Evolutionary conservation across 2,888 invertebrate species (phyloP).

Genomic region (Caenorhabditis becei): DNA sequence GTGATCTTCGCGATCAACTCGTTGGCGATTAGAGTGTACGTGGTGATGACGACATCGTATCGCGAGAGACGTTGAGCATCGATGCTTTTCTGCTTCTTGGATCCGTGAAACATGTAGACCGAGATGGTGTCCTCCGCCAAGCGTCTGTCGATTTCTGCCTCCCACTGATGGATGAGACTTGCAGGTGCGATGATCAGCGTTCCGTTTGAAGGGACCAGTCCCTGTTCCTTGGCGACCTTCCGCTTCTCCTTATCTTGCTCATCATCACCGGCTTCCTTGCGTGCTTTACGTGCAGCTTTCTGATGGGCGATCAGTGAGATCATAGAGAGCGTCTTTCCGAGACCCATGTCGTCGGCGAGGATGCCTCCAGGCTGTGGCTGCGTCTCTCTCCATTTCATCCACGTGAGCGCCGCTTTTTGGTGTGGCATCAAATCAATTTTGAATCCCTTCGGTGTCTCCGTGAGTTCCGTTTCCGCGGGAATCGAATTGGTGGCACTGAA

Average conservation of each 20-base stretch:
- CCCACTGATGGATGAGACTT: constrained; percentile 93
- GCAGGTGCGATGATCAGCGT: constrained; percentile 93
- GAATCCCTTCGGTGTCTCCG: constrained; percentile 75
- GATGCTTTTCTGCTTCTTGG: constrained; percentile 83
- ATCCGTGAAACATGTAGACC: constrained; percentile 89
- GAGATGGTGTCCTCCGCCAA: constrained; percentile 85
- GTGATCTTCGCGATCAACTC: constrained; percentile 81
- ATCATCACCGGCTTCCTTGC: constrained; percentile 61
- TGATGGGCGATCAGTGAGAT: constrained; percentile 83
- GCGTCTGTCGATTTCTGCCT: constrained; percentile 85
- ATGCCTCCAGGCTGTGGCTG: constrained; percentile 91
- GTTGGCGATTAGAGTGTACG: constrained; percentile 87
- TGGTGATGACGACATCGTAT: constrained; percentile 91
- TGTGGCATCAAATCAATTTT: constrained; percentile 77
- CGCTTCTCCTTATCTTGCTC: constrained; percentile 58
- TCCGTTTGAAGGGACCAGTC: constrained; percentile 79
- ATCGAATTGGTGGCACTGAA: constrained; percentile 65
- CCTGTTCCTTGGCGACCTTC: constrained; percentile 51
- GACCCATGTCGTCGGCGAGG: constrained; percentile 85
- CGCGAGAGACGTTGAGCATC: constrained; percentile 70
- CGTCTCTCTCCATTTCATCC: constrained; percentile 93
- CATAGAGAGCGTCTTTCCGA: constrained; percentile 84
- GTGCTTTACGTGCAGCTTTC: constrained; percentile 71
- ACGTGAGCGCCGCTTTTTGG: constrained; percentile 87
- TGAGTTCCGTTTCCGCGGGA: constrained; percentile 67